A percentile compares a stretch with the other conserved stretches of the same genome.
These are phyloP conservation scores for Melangyna quadrimaculata DNA, from an alignment of 2,888 invertebrate genomes.

Conservation along the genomic window DNA sequence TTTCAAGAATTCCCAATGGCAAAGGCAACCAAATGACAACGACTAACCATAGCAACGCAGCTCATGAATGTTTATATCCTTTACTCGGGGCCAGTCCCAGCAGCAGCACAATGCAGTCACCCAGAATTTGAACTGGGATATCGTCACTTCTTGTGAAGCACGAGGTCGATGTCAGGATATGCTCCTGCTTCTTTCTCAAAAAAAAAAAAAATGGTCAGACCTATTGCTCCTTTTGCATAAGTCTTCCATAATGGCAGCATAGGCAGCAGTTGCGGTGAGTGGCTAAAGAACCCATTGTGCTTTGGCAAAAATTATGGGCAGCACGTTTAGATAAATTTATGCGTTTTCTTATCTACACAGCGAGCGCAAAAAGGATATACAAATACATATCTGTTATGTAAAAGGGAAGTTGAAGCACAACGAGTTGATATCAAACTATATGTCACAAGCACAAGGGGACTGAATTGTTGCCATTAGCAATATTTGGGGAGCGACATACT, in stretches of 20 bases:
- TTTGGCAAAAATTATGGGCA: constrained; percentile 55
- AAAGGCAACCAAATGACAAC: constrained; percentile 23
- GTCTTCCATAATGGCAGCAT: constrained; percentile 23
- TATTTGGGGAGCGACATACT: constrained; percentile 1
- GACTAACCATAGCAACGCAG: constrained; percentile 8
- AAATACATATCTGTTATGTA: constrained; percentile 6
- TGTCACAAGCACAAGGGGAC: constrained; percentile 12
- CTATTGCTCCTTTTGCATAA: constrained; percentile 50
- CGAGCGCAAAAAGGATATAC: constrained; percentile 39
- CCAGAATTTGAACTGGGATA: constrained; percentile 51
- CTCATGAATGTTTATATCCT: constrained; percentile 63
- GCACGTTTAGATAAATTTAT: constrained; percentile 61
- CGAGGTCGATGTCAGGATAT: constrained; percentile 26
- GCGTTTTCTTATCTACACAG: constrained; percentile 48
- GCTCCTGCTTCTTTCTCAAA: constrained; percentile 3
- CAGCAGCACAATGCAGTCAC: constrained; percentile 47
- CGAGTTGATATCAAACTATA: constrained; percentile 14
- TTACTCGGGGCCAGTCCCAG: not conserved
- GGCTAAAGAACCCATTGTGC: constrained; percentile 47
- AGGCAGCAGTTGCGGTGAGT: constrained; percentile 33
- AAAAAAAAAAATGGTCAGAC: constrained; percentile 46
- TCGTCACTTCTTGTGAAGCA: constrained; percentile 33
- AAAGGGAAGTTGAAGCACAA: constrained; percentile 10
- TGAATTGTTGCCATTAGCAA: constrained; percentile 22
- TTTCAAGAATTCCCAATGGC: constrained; percentile 42